phyloP scores from a whole-genome alignment of 1,140 invertebrate genomes.

The Anadara kagoshimensis region DNA sequence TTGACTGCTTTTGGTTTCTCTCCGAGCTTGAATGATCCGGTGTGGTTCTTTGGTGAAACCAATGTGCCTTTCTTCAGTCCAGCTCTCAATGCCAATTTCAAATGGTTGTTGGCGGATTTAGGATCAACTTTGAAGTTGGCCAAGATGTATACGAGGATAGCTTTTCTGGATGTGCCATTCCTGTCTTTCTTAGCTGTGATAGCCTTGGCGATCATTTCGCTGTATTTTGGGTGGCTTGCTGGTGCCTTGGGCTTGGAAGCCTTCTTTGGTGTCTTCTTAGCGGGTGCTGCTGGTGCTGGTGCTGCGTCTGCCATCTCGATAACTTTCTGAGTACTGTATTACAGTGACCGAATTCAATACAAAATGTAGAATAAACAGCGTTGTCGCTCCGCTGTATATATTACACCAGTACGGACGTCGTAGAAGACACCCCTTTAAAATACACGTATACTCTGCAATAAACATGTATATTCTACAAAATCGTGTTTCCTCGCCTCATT shows the following conservation, averaged over 20 bases:
- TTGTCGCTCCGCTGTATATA: no score
- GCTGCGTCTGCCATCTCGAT: conserved; percentile 18
- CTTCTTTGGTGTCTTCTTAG: conserved; percentile 45
- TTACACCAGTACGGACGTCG: no score
- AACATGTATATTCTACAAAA: no score
- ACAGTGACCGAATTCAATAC: no score
- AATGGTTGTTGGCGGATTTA: conserved; percentile 58
- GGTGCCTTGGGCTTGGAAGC: conserved; percentile 59
- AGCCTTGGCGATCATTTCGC: conserved; percentile 48
- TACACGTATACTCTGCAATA: no score
- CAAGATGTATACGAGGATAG: conserved; percentile 69
- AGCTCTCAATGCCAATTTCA: conserved; percentile 61
- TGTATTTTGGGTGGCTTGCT: conserved; percentile 54
- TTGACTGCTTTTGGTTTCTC: conserved; percentile 12
- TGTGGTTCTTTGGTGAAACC: conserved; percentile 67
- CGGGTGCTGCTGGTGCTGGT: conserved; percentile 31
- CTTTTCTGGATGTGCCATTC: conserved; percentile 62
- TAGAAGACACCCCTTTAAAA: no score
- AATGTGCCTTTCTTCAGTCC: conserved; percentile 61
- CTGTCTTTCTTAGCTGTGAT: conserved; percentile 50
- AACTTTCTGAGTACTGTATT: no score
- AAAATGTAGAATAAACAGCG: no score
- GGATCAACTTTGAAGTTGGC: conserved; percentile 66
- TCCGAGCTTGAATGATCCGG: conserved; percentile 67
- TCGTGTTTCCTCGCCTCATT: no score